Percentiles rank a stretch among this genome's conserved stretches.
phyloP scores from a whole-genome alignment of 2,797 vertebrate genomes.

The Hyperoplus immaculatus region DNA sequence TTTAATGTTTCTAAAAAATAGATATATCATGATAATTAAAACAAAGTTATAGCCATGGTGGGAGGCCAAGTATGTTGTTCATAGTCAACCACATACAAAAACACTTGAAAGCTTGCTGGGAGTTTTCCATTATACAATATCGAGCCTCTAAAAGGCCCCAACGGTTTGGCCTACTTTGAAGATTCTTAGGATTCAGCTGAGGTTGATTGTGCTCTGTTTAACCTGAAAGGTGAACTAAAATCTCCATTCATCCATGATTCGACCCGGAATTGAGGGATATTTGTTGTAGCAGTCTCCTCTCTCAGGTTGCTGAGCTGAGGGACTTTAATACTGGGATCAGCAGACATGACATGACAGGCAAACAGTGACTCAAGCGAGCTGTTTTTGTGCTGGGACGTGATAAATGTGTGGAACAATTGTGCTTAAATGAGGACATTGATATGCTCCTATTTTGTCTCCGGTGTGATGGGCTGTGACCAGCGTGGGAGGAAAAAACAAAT shows the following conservation, averaged over 20 bases:
- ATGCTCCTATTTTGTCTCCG: constrained; percentile 39
- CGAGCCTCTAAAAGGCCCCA: constrained; percentile 27
- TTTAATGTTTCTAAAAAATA: too few species aligned
- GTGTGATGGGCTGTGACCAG: constrained; percentile 30
- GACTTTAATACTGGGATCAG: constrained; percentile 31
- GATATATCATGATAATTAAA: too few species aligned
- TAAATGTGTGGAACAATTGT: constrained; percentile 55
- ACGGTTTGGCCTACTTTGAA: constrained; percentile 21
- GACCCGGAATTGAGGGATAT: constrained; percentile 1
- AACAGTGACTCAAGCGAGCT: constrained; percentile 61
- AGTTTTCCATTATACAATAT: constrained; percentile 32
- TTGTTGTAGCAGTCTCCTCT: constrained; percentile 21
- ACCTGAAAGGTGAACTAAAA: constrained; percentile 36
- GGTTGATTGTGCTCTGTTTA: constrained; percentile 36
- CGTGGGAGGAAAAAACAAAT: constrained; percentile 45
- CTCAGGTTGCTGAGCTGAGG: constrained; percentile 41
- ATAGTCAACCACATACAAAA: constrained; percentile 46
- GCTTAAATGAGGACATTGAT: constrained; percentile 54
- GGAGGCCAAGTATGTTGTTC: constrained; percentile 7
- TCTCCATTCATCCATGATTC: constrained; percentile 35
- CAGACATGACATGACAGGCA: constrained; percentile 57
- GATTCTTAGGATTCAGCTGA: constrained; percentile 29
- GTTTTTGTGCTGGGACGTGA: constrained; percentile 32
- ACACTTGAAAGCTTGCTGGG: constrained; percentile 31
- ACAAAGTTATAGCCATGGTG: too few species aligned